Evolutionary conservation across 2,797 vertebrate species (phyloP).

Genomic region (Pterois miles): DNA sequence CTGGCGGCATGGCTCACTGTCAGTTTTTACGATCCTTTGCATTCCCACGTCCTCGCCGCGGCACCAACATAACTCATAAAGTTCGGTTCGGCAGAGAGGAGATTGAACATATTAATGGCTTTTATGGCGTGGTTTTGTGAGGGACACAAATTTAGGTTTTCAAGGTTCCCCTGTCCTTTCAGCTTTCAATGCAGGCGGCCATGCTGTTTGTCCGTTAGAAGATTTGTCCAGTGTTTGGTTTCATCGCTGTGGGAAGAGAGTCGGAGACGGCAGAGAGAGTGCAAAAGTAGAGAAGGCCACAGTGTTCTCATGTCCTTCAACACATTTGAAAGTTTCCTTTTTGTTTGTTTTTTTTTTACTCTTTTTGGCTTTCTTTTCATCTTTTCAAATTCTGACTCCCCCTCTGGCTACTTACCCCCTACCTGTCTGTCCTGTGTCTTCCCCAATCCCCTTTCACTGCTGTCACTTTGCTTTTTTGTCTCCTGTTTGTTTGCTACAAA

Average conservation of each 20-base stretch:
- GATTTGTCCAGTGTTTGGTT: conserved; percentile 24
- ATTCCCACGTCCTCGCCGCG: background rate
- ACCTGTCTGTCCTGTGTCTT: conserved; percentile 4
- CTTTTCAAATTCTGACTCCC: conserved; percentile 12
- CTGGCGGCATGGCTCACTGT: conserved; percentile 7
- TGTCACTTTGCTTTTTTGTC: conserved; percentile 26
- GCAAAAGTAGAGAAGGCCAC: background rate
- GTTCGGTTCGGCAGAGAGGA: conserved; percentile 1
- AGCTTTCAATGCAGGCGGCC: background rate
- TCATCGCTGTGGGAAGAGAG: conserved; percentile 1
- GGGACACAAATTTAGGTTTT: conserved; percentile 17
- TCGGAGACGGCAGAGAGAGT: background rate
- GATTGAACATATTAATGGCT: conserved; percentile 41
- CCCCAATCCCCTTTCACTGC: conserved; percentile 1
- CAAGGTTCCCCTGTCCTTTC: conserved; percentile 35
- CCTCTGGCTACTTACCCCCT: conserved; percentile 10
- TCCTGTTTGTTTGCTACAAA: conserved; percentile 29
- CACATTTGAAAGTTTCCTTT: conserved; percentile 17
- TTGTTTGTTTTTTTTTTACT: conserved; percentile 24
- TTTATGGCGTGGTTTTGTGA: conserved; percentile 41
- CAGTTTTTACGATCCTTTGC: conserved; percentile 41
- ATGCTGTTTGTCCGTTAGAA: conserved; percentile 9
- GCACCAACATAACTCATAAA: conserved; percentile 41
- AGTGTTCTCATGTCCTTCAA: conserved; percentile 24
- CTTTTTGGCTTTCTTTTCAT: conserved; percentile 11